phyloP scores from a whole-genome alignment of 2,888 invertebrate species.

The Torymus tubicola region DNA sequence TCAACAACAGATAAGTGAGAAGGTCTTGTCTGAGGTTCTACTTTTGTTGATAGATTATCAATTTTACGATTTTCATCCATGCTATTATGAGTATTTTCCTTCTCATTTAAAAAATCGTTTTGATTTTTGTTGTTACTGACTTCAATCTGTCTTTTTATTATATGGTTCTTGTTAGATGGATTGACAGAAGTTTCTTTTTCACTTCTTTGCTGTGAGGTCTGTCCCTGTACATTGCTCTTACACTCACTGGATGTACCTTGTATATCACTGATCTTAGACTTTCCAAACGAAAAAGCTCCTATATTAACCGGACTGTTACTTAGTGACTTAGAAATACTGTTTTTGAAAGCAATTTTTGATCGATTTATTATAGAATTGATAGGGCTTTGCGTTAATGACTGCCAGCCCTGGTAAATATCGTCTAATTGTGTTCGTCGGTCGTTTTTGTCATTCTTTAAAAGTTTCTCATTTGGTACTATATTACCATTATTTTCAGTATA shows the following conservation, averaged over 20 bases:
- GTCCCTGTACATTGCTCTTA: conserved; percentile 4
- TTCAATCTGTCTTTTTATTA: conserved; percentile 14
- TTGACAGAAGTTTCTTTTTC: conserved; percentile 14
- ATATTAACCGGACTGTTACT: conserved; percentile 69
- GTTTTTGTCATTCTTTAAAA: conserved; percentile 57
- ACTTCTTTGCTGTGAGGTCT: conserved; percentile 5
- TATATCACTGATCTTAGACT: conserved; percentile 51
- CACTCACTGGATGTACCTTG: conserved; percentile 20
- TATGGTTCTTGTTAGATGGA: conserved; percentile 1
- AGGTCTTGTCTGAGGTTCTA: conserved; percentile 41
- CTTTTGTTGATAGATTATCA: conserved; percentile 28
- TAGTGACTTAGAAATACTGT: conserved; percentile 68
- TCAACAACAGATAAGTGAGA: conserved; percentile 27
- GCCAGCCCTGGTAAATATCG: conserved; percentile 63
- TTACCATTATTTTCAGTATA: conserved; percentile 44
- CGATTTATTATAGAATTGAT: conserved; percentile 67
- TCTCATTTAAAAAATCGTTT: conserved; percentile 29
- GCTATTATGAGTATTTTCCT: conserved; percentile 25
- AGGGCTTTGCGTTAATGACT: conserved; percentile 67
- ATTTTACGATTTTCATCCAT: conserved; percentile 14
- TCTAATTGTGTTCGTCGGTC: conserved; percentile 59
- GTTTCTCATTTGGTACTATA: conserved; percentile 43
- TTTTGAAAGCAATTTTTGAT: conserved; percentile 66
- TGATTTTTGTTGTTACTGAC: conserved; percentile 46
- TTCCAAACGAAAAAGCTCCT: conserved; percentile 62